These are phyloP conservation scores for Ceratosolen fusciceps DNA, from an alignment of 1,140 invertebrate species.

Conservation along the genomic window DNA sequence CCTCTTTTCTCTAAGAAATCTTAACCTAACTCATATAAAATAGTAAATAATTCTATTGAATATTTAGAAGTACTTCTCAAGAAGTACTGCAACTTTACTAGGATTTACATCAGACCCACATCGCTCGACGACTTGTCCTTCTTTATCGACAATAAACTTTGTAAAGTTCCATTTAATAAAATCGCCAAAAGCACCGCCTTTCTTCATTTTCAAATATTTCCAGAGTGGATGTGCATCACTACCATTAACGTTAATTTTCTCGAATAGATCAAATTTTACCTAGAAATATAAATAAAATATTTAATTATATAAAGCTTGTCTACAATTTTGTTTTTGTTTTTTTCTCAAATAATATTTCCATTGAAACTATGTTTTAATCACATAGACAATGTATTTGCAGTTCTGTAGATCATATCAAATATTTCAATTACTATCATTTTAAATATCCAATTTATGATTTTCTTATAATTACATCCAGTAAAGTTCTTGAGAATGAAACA, in stretches of 20 bases:
- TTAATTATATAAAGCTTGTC: neutral
- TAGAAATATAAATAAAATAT: constrained; percentile 44
- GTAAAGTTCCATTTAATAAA: constrained; percentile 99
- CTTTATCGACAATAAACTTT: constrained; percentile 93
- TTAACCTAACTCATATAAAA: neutral
- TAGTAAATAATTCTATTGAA: neutral
- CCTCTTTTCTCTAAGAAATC: too few relatives aligned
- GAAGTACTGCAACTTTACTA: constrained; percentile 75
- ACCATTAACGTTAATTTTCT: constrained; percentile 92
- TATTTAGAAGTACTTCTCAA: constrained; percentile 80
- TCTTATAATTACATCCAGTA: neutral
- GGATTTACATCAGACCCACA: constrained; percentile 88
- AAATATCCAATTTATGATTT: too few relatives aligned
- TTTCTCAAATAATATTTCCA: too few relatives aligned
- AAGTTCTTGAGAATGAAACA: too few relatives aligned
- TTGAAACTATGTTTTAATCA: too few relatives aligned
- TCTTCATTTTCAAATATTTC: constrained; percentile 89
- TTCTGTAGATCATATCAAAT: too few relatives aligned
- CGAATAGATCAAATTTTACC: constrained; percentile 74
- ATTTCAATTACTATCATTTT: too few relatives aligned
- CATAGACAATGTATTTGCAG: too few relatives aligned
- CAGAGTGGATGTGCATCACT: constrained; percentile 87
- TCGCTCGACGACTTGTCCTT: constrained; percentile 90
- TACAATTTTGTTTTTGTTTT: too few relatives aligned
- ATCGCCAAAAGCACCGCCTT: constrained; percentile 81